Evolutionary conservation across 2,797 vertebrate genomes (phyloP), one percentile per base, ranked within the genome.

Genomic region (Forpus xanthops): DNA sequence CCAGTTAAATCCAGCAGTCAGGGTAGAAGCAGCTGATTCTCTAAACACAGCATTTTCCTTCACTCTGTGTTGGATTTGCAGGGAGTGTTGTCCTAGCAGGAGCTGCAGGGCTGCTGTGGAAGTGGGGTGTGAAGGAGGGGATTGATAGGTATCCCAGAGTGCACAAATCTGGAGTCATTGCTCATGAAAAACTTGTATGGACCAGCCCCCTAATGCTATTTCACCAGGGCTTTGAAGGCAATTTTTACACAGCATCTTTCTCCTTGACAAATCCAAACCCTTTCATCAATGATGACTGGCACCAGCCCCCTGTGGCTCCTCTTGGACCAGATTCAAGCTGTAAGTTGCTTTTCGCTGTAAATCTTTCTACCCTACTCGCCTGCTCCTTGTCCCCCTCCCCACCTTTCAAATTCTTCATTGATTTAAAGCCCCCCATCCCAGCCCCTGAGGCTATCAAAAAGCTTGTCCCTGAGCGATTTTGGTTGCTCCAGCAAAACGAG

Each of bases 271-370:
- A 94, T 91, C 75, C 90, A 85, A 94, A 72, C 33, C 35, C 83
- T 96, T 96, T 96, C 93, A 94, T 96, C 93, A 93, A 71, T 80
- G 91, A 91, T 97, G 96, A 94, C 96, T 96, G 96, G 96, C 96
- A 97, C 95, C 96, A 93, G 83, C 93, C 96, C 96, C 94, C 96
- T 67, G 95, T 77, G 92, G 94, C 61, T 97, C n/a, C 65, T 39
- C 89, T 88, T 96, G 96, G 96, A 96, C 65, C 1, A 3, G 55
- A 81, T 87, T 97, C 94, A 97, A 96, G 55, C 67, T 87, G 44
- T 86, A 89, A 95, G 94, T 95, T 95, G 64, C 92, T 95, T 94
- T 93, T 93, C 2, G 21, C 90, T 76, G 50, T 95, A 96, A 97
- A 94, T 96, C 96, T 89, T 94, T 92, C 94, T 83, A 66, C 67